Evolutionary conservation across 1,140 invertebrate genomes (phyloP).

Genomic region (Cotesia glomerata): DNA sequence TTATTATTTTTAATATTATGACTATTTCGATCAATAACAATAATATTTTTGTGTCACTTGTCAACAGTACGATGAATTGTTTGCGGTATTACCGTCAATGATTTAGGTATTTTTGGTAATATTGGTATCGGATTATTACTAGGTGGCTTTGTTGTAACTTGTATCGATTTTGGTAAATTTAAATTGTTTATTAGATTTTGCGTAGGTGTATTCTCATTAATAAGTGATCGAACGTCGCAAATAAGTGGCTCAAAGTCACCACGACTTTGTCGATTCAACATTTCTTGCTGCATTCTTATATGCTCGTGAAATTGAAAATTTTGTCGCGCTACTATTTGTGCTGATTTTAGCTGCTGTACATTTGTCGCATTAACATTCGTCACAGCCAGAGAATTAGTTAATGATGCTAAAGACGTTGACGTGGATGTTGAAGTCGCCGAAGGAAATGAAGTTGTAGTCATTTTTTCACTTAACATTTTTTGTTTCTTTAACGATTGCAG

Average conservation of each 20-base stretch:
- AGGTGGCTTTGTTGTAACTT: slow-evolving; percentile 57
- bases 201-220: slow-evolving; percentile 56
- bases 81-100: slow-evolving; percentile 76
- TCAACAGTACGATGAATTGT: slow-evolving; percentile 58
- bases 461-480: slow-evolving; percentile 54
- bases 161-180: slow-evolving; percentile 60
- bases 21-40: no score
- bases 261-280: slow-evolving; percentile 56
- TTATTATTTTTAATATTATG: neutral
- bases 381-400: neutral
- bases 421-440: no score
- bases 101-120: slow-evolving; percentile 78
- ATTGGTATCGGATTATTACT: slow-evolving; percentile 50
- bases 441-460: neutral
- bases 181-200: slow-evolving; percentile 58
- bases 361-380: slow-evolving; percentile 16
- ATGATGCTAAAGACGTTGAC: neutral
- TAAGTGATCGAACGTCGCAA: slow-evolving; percentile 55
- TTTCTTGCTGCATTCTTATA: slow-evolving; percentile 58
- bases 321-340: slow-evolving; percentile 42
- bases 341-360: slow-evolving; percentile 47
- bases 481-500: slow-evolving; percentile 54
- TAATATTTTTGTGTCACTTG: slow-evolving; percentile 47
- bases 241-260: slow-evolving; percentile 62
- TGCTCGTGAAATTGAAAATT: slow-evolving; percentile 56